Evolutionary conservation across 2,797 vertebrate genomes (phyloP).

Genomic region (Etheostoma perlongum): DNA sequence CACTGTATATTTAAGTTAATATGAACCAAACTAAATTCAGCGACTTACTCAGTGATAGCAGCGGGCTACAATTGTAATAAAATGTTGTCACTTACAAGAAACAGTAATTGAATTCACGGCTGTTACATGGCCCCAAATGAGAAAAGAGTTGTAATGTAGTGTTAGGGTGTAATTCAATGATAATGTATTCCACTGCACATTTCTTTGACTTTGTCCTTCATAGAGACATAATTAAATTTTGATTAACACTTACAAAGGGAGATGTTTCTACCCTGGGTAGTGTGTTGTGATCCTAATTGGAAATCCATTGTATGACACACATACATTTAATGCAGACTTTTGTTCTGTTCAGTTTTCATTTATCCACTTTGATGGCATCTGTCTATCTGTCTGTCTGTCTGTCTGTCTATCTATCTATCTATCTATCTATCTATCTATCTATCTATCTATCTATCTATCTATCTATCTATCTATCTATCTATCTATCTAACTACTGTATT

Average conservation of each 20-base stretch:
- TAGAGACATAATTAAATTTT: slow-evolving; percentile 67
- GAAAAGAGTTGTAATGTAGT: slow-evolving; percentile 52
- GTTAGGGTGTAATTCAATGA: slow-evolving; percentile 53
- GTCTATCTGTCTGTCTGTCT: neutral
- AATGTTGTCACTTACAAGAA: slow-evolving; percentile 50
- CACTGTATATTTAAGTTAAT: slow-evolving; percentile 5
- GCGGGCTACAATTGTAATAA: slow-evolving; percentile 28
- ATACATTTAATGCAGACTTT: too few relatives aligned
- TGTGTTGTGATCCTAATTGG: neutral
- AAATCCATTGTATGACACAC: neutral
- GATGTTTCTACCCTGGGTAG: slow-evolving; percentile 33
- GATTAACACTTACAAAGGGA: slow-evolving; percentile 60
- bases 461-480: slow-evolving; percentile 8
- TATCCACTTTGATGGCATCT: neutral
- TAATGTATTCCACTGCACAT: slow-evolving; percentile 53
- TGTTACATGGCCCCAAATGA: slow-evolving; percentile 55
- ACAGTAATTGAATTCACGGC: slow-evolving; percentile 61
- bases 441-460: slow-evolving; percentile 20
- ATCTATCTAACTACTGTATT: neutral
- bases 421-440: slow-evolving; percentile 1
- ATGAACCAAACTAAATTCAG: slow-evolving; percentile 19
- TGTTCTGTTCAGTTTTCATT: too few relatives aligned
- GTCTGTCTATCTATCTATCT: slow-evolving; percentile 2
- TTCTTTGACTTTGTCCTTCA: slow-evolving; percentile 62
- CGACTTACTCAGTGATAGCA: slow-evolving; percentile 26